Evolutionary conservation across 2,888 invertebrate genomes (phyloP), one percentile per base, ranked within the genome.

Genomic region (Orthosia incerta): DNA sequence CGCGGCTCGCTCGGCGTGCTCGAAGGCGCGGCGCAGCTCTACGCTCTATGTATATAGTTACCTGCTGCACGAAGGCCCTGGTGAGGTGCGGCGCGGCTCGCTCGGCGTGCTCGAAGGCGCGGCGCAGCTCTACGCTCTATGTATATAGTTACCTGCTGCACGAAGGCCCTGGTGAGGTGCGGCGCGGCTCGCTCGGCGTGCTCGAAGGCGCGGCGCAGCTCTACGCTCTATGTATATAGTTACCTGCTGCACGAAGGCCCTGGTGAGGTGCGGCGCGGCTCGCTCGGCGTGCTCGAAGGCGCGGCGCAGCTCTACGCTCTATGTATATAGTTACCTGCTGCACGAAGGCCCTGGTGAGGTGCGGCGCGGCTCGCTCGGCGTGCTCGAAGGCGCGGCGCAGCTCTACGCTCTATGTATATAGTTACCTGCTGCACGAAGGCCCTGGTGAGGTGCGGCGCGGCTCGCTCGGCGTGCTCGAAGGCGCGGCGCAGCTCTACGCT

Each of bases 221-320:
- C 98, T 90, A n/a, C n/a, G n/a, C n/a, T 98, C 98, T 26, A 26
- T 26, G 1, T 1, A 26, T 26, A 26, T 26, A 26, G 26, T 26
- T 26, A 26, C 26, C 26, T 26, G 26, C 26, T 26, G 26, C 87
- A 98, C 97, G 92, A 99, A 98, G 79, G 98, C 97, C 89, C 99
- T 98, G 80, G 98, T 98, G 93, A 99, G 98, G 70, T 99, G 99
- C 64, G 99, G 98, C 94, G 98, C 98, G 85, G 98, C 97, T 88
- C 98, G 97, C 95, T 99, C 99, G 61, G 98, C 98, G 83, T 97
- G 95, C 94, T 99, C 98, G 96, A 99, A 98, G 73, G 99, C 98
- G 91, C 97, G 97, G 86, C 98, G 97, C 92, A 99, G 95, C 93
- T 98, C 98, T 90, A n/a, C n/a, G n/a, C n/a, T 98, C 98, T 26